Conservation (phyloP, 2,797 vertebrate species). For the Coregonus ussuriensis region DNA sequence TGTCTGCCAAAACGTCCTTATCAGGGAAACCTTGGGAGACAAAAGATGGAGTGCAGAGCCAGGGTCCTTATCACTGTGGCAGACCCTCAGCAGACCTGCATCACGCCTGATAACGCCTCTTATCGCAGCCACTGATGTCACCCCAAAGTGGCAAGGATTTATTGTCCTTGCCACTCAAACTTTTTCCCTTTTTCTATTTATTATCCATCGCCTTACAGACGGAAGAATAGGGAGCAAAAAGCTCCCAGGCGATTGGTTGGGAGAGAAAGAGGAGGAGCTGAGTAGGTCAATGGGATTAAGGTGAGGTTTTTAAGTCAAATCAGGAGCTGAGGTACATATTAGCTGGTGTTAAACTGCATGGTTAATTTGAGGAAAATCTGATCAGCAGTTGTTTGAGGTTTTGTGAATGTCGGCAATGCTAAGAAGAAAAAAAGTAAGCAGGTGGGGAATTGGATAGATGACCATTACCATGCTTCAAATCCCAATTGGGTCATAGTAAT, state of each 20-base stretch:
- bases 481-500: not conserved
- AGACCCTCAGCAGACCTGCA: conserved; percentile 57
- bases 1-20: conserved; percentile 68
- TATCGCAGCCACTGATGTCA: conserved; percentile 64
- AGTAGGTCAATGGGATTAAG: not conserved
- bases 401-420: not conserved
- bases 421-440: not conserved
- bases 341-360: not conserved
- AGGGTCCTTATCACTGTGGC: conserved; percentile 70
- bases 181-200: conserved; percentile 31
- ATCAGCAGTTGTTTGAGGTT: not conserved
- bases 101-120: conserved; percentile 56
- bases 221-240: conserved; percentile 12
- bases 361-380: not conserved
- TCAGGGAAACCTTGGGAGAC: conserved; percentile 66
- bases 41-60: conserved; percentile 66
- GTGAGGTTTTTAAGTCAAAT: not conserved
- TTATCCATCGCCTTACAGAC: conserved; percentile 11
- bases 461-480: not conserved
- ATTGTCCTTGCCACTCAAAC: conserved; percentile 58
- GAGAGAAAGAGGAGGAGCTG: not conserved
- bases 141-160: conserved; percentile 63
- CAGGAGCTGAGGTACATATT: not conserved
- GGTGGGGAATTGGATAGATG: not conserved
- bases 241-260: not conserved